Base-by-base conservation (phyloP, 2,888 invertebrate genomes). In the Pocota personata region DNA sequence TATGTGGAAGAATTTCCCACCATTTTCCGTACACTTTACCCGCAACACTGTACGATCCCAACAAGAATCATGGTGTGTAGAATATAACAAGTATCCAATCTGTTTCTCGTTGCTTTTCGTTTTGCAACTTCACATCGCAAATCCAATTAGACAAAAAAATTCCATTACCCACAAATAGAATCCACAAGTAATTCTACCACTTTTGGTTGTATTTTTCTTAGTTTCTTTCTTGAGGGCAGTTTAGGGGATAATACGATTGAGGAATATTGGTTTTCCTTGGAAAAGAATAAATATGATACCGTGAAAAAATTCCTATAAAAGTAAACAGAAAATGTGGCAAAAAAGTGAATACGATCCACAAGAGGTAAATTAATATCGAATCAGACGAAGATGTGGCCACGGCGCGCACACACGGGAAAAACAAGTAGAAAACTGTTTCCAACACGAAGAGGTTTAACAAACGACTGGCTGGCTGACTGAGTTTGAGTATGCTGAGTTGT, bases 371-470 rank as follows among this genome's bases (percentile, higher is more conserved):
- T 21, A 46, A 71, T 72, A 55, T 82, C 86, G 72, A 86, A 76
- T 75, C 62, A 79, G 75, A 67, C 77, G 77, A 66, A 83, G 21
- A 69, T 79, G 66, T 84, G 73, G 83, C 73, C 79, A 69, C 73
- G 73, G 73, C 73, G 78, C 83, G 78, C 52, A 57, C 60, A 84
- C 75, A 79, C 27, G 52, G 35, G 2, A 21, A 55, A 60, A 67
- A 72, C 55, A 67, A 40, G 82, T 72, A 72, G 35, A 57, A 69
- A 82, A 66, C 52, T 43, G 67, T 32, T 40, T 80, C 71, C 76
- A 86, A 82, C 76, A 77, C 86, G 86, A 77, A 72, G 84, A 76
- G 40, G 76, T 67, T 66, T 82, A 77, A 76, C 82, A 72, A 86
- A 76, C 79, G 80, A 84, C 86, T 79, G 86, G 69, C 82, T 72